These are phyloP conservation scores for Protonibea diacanthus DNA, from an alignment of 2,797 vertebrate species.

Conservation along the genomic window DNA sequence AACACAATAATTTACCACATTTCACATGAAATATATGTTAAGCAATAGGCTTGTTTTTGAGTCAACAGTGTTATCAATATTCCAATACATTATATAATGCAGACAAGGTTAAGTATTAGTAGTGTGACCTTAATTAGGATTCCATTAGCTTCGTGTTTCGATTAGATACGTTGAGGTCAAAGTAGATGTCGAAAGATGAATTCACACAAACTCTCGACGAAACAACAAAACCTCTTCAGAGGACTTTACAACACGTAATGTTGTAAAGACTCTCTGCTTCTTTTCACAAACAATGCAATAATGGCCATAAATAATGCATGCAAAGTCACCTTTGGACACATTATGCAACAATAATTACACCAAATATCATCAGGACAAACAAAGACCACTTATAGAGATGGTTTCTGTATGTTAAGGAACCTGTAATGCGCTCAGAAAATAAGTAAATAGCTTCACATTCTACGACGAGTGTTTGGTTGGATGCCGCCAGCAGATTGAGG, in stretches of 20 bases:
- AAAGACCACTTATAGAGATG: not conserved
- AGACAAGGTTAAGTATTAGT: not conserved
- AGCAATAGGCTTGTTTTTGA: not conserved
- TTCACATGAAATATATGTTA: not conserved
- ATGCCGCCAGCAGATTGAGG: too few species aligned
- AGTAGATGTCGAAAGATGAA: not conserved
- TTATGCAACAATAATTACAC: not conserved
- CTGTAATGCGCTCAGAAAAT: too few species aligned
- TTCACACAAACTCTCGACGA: not conserved
- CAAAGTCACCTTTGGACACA: not conserved
- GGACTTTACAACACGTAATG: not conserved
- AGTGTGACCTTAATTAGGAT: not conserved
- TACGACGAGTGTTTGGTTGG: not conserved
- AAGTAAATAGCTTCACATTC: not conserved
- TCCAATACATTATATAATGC: not conserved
- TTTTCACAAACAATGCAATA: not conserved
- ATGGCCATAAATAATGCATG: not conserved
- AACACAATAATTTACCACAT: not conserved
- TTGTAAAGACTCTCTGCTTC: too few species aligned
- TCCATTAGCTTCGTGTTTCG: not conserved
- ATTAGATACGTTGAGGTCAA: constrained; percentile 13
- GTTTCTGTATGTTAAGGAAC: not conserved
- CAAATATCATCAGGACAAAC: not conserved
- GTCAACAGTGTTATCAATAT: not conserved
- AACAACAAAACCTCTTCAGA: not conserved